These are phyloP conservation scores for Guaruba guarouba DNA, from an alignment of 2,113 vertebrate genomes.

Conservation along the genomic window DNA sequence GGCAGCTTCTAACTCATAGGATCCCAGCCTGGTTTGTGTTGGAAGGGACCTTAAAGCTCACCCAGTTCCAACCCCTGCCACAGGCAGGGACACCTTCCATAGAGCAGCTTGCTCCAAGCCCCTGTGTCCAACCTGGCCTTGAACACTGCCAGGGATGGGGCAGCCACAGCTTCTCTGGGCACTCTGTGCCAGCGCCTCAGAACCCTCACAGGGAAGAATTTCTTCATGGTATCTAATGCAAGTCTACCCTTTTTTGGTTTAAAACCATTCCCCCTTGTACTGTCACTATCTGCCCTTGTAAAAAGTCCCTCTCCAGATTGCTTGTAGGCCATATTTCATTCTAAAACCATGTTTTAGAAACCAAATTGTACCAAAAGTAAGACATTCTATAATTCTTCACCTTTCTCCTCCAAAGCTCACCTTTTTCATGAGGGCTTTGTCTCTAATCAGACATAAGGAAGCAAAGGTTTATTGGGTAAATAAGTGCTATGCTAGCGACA, in stretches of 20 bases:
- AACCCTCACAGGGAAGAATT: not conserved
- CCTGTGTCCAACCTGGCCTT: too few species aligned
- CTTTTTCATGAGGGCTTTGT: not conserved
- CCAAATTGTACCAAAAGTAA: not conserved
- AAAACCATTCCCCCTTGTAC: not conserved
- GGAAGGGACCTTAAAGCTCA: not conserved
- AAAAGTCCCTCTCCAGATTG: not conserved
- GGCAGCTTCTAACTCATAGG: not conserved
- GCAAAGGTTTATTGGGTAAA: not conserved
- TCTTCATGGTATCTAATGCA: too few species aligned
- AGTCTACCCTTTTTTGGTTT: not conserved
- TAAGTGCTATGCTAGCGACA: not conserved
- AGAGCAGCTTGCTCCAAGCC: not conserved
- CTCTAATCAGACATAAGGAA: not conserved
- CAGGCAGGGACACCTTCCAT: fast-evolving
- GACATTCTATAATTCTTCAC: not conserved
- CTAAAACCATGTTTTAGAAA: not conserved
- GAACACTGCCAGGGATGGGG: too few species aligned
- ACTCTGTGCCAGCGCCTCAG: not conserved
- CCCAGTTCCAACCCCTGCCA: not conserved
- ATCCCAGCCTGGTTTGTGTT: not conserved
- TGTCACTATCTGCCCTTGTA: not conserved
- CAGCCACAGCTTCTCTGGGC: not conserved
- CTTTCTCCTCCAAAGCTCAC: fast-evolving
- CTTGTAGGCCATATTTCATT: not conserved